Conservation (phyloP, 1,140 invertebrate species). For the Palaemon carinicauda region DNA sequence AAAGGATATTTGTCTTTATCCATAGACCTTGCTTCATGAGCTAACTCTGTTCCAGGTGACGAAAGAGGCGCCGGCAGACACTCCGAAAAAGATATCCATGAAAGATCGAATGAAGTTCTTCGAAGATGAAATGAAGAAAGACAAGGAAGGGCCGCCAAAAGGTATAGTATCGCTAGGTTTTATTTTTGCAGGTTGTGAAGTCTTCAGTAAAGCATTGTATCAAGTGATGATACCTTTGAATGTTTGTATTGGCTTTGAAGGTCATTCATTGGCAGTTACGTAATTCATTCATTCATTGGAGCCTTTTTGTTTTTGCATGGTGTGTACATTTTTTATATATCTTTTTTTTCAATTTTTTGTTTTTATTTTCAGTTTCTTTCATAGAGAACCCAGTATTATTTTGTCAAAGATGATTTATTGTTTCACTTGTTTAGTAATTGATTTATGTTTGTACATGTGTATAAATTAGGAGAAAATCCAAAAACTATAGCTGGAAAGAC, state of each 20-base stretch:
- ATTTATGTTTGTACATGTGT: too few species aligned
- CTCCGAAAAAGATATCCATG: conserved; percentile 61
- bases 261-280: neutral
- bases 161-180: conserved; percentile 17
- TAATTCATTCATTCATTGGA: neutral
- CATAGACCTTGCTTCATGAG: too few species aligned
- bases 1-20: too few species aligned
- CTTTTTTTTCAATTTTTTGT: too few species aligned
- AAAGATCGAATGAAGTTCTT: conserved; percentile 63
- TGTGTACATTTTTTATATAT: too few species aligned
- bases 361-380: too few species aligned
- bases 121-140: conserved; percentile 74
- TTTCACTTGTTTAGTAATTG: too few species aligned
- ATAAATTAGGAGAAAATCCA: too few species aligned
- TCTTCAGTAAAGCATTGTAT: neutral
- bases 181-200: too few species aligned
- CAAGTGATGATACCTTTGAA: neutral
- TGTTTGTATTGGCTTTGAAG: neutral
- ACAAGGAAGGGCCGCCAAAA: conserved; percentile 63
- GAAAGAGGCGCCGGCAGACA: neutral
- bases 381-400: too few species aligned
- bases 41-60: neutral
- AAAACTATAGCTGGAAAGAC: too few species aligned
- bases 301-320: neutral
- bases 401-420: too few species aligned